Base-by-base conservation (phyloP, 2,797 vertebrate genomes). In the Sardinella longiceps region DNA sequence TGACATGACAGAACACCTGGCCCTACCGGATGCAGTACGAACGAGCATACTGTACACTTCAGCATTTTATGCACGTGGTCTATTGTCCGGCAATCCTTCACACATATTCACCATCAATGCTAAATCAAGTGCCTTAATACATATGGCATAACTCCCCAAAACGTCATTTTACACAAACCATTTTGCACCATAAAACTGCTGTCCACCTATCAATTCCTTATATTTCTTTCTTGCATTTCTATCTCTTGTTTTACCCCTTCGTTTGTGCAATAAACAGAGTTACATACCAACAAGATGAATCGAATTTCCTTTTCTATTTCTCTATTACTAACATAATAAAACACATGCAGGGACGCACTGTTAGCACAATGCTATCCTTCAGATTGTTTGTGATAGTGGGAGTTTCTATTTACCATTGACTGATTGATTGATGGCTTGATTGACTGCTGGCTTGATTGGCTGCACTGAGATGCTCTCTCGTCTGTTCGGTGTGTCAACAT, bases 81-180 rank as follows among this genome's bases (percentile, higher is more conserved):
- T 20, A 56, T 23, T 15, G 33, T 30, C 63, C 63, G 15, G 14
- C 3, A 15, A 2, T 23, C 23, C 14, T 33, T 81, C 46, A 51
- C 60, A 18, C 28, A 15, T 25, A 46, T 80, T 46, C 82, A 39
- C 50, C 85, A 85, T 33, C 63, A 70, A 30, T 70, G 63, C 37
- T 70, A 89, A 88, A 97, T 94, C 95, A 97, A 99, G 98, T 99
- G 98, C 98, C 98, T 99, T 99, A 99, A 96, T 86, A 95, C 96
- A 95, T 97, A 96, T 95, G 97, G 97, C 97, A 97, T 70, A 25
- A 70, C 28, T 4, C 63, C 63, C 28, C 14, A 5, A 33, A 66
- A 28, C n/a, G n/a, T n/a, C n/a, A n/a, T 43, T 43, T 43, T 2
- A 43, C 63, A 33, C n/a, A n/a, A n/a, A n/a, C 10, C 63, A 37